A percentile compares a stretch with the other conserved stretches of the same genome.
Evolutionary conservation across 2,113 vertebrate species (phyloP).

Genomic region (Chaenocephalus aceratus): DNA sequence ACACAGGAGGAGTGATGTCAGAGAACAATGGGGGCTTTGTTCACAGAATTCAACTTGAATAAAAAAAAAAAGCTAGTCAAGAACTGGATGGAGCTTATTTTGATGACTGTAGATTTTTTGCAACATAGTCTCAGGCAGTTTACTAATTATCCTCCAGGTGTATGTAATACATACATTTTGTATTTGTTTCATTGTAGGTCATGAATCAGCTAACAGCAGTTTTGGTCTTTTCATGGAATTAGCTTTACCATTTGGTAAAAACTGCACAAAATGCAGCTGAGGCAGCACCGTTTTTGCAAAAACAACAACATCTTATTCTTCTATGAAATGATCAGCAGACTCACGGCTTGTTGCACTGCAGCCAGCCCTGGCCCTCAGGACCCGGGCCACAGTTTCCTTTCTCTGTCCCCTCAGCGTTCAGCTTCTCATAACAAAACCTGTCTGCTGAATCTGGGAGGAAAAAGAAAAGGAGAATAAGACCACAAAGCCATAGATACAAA

Average conservation of each 20-base stretch:
- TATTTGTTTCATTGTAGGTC: too few relatives aligned
- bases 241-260: background rate
- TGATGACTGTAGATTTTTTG: background rate
- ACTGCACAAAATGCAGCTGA: background rate
- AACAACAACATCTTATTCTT: background rate
- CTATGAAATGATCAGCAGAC: slow-evolving; percentile 55
- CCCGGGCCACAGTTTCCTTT: slow-evolving; percentile 93
- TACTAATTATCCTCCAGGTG: too few relatives aligned
- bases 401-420: slow-evolving; percentile 95
- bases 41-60: background rate
- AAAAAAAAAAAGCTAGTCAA: background rate
- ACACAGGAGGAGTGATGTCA: background rate
- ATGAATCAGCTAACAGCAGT: background rate
- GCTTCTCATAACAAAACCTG: slow-evolving; percentile 95
- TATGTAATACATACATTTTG: too few relatives aligned
- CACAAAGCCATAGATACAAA: background rate
- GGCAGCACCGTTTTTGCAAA: background rate
- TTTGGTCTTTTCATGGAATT: background rate
- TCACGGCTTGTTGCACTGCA: slow-evolving; percentile 97
- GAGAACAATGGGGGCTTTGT: background rate
- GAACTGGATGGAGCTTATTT: background rate
- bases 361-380: slow-evolving; percentile 88
- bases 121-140: background rate
- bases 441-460: slow-evolving; percentile 87
- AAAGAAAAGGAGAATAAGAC: background rate